Evolutionary conservation across 30 jellyfish, hydroid and myxozoan genomes (phyloP), one percentile per base, ranked within the genome.

Genomic region (Phacellophora camtschatica): DNA sequence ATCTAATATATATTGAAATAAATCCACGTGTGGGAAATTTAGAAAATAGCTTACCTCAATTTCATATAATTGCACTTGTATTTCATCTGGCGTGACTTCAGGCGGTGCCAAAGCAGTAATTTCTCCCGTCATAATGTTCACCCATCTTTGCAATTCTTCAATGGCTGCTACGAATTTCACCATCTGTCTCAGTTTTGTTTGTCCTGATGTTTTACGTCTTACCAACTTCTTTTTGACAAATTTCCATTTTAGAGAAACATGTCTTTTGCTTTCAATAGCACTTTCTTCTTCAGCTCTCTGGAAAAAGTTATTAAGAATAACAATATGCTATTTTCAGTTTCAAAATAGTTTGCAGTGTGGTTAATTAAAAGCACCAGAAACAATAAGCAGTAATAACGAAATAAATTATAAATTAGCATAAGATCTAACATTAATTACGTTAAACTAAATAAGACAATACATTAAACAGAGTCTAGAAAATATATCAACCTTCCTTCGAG

Each of bases 141-240:
- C 94, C 96, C 96, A 92, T 15, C 81, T 74, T 55, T 92, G 95
- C 43, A 92, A 46, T 10, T 84, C 95, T 19, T 79, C 86, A 13
- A 92, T 55, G 31, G 93, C 86, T 10, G 82, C 74, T 4, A 81
- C 88, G 49, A 92, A 92, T 74, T 69, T 75, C 25, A 67, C 95
- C 45, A 81, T 56, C 33, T 86, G 82, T 28, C 70, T 80, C 59
- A 92, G 43, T 42, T 65, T 80, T 32, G 13, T 46, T 35, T 78
- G 81, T n/a, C 75, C 79, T 2, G 45, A 16, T 25, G 54, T 83
- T 22, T 89, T 73, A 49, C 59, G 61, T 55, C 78, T 78, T 19
- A 43, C 27, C 59, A 92, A 33, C 76, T 85, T 85, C 16, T 85
- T 93, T 15, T 75, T 80, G 24, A 76, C 83, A n/a, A 71, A 36